A percentile compares a stretch with the other conserved stretches of the same genome.
These are phyloP conservation scores for Lycodopsis pacificus DNA, from an alignment of 2,797 vertebrate genomes.

Conservation along the genomic window DNA sequence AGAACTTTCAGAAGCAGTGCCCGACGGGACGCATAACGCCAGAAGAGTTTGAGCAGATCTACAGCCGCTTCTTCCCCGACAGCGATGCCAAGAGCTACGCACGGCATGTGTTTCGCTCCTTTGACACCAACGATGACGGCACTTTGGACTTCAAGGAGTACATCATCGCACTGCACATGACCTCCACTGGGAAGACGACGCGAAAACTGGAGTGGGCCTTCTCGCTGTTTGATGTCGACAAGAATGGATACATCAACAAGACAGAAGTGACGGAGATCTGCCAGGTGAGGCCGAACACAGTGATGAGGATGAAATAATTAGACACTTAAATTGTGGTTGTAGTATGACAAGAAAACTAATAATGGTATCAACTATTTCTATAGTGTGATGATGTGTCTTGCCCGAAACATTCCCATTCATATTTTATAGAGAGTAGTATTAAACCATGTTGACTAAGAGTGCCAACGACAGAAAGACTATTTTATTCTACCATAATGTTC, in stretches of 20 bases:
- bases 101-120: conserved; percentile 87
- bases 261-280: conserved; percentile 87
- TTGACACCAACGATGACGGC: conserved; percentile 88
- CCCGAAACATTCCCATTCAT: background rate
- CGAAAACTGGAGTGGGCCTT: conserved; percentile 89
- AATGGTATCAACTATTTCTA: background rate
- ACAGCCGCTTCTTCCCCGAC: conserved; percentile 85
- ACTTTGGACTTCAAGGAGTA: conserved; percentile 90
- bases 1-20: conserved; percentile 88
- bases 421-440: background rate
- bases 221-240: conserved; percentile 88
- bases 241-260: conserved; percentile 89
- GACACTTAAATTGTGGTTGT: background rate
- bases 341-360: background rate
- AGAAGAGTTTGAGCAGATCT: conserved; percentile 86
- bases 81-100: conserved; percentile 86
- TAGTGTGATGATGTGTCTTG: background rate
- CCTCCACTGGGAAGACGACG: conserved; percentile 84
- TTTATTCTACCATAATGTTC: background rate
- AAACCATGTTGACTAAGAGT: background rate
- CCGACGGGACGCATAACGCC: conserved; percentile 84
- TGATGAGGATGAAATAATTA: background rate
- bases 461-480: background rate
- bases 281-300: conserved; percentile 74
- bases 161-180: conserved; percentile 89